phyloP scores from a whole-genome alignment of 2,797 vertebrate species.

The Hypotaenidia philippensis region DNA sequence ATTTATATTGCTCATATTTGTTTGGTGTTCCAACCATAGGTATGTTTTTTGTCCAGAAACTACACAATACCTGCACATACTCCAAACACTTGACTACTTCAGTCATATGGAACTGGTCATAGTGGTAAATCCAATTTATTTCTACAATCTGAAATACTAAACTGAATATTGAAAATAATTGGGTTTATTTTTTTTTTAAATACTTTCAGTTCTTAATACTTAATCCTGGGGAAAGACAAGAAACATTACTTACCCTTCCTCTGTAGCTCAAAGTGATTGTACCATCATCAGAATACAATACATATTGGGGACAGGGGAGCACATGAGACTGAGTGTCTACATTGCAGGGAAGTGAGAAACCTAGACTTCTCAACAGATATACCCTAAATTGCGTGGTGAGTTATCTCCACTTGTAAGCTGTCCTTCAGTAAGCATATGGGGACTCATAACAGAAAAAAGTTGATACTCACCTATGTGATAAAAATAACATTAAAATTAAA shows the following conservation, averaged over 20 bases:
- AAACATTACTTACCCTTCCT: constrained; percentile 42
- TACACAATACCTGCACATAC: not conserved
- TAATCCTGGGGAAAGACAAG: not conserved
- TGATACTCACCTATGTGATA: constrained; percentile 18
- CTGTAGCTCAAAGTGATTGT: constrained; percentile 32
- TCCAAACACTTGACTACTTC: not conserved
- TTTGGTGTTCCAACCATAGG: not conserved
- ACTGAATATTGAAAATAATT: not conserved
- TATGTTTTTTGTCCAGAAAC: not conserved
- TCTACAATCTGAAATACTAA: not conserved
- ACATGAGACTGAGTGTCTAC: not conserved
- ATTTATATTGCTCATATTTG: not conserved
- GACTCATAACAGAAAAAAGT: not conserved
- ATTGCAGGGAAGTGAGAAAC: not conserved
- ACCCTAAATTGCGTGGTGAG: not conserved
- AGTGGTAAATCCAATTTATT: not conserved
- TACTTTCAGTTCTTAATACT: not conserved
- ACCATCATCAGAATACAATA: constrained; percentile 57
- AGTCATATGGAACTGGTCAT: not conserved
- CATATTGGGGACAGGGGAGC: constrained; percentile 4
- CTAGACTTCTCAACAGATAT: not conserved
- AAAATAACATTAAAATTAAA: not conserved
- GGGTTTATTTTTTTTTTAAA: not conserved
- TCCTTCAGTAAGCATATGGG: not conserved
- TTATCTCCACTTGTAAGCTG: not conserved